phyloP scores from a whole-genome alignment of 2,113 vertebrate genomes.

The Otolemur garnettii region DNA sequence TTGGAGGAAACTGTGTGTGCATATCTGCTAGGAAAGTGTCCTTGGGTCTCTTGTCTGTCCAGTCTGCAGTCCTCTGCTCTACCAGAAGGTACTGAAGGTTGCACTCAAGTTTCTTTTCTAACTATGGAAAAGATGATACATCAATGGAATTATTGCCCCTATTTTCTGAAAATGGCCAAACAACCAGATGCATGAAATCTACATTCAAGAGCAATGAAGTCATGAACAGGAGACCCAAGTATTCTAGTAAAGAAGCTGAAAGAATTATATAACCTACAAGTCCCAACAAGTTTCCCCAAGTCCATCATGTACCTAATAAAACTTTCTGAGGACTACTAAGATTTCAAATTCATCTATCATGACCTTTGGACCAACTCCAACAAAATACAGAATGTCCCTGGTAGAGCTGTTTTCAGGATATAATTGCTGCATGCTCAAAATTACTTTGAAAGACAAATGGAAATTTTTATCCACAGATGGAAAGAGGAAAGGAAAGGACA shows the following conservation, averaged over 20 bases:
- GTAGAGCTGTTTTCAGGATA: slow-evolving; percentile 38
- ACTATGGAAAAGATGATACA: slow-evolving; percentile 74
- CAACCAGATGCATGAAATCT: slow-evolving; percentile 69
- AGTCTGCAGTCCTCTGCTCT: no score
- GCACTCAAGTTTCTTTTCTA: slow-evolving; percentile 71
- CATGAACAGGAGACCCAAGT: slow-evolving; percentile 58
- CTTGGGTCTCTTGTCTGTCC: slow-evolving; percentile 71
- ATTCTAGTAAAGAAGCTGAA: slow-evolving; percentile 70
- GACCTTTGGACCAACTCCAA: slow-evolving; percentile 39
- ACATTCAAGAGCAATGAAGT: slow-evolving; percentile 70
- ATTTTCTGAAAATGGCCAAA: slow-evolving; percentile 73
- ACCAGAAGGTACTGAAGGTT: no score
- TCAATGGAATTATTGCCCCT: slow-evolving; percentile 66
- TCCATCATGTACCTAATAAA: slow-evolving; percentile 72
- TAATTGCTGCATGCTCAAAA: neutral
- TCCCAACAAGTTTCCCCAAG: slow-evolving; percentile 55
- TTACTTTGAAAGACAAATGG: slow-evolving; percentile 43
- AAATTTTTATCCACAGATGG: slow-evolving; percentile 60
- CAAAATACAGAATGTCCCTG: slow-evolving; percentile 39
- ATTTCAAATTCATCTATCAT: slow-evolving; percentile 61
- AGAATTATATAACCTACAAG: slow-evolving; percentile 56
- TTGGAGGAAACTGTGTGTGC: slow-evolving; percentile 59
- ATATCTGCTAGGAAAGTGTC: slow-evolving; percentile 60
- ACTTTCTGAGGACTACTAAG: slow-evolving; percentile 32
- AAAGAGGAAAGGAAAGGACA: slow-evolving; percentile 28